These are phyloP conservation scores for Melanophora roralis DNA, from an alignment of 2,888 invertebrate genomes.

Conservation along the genomic window DNA sequence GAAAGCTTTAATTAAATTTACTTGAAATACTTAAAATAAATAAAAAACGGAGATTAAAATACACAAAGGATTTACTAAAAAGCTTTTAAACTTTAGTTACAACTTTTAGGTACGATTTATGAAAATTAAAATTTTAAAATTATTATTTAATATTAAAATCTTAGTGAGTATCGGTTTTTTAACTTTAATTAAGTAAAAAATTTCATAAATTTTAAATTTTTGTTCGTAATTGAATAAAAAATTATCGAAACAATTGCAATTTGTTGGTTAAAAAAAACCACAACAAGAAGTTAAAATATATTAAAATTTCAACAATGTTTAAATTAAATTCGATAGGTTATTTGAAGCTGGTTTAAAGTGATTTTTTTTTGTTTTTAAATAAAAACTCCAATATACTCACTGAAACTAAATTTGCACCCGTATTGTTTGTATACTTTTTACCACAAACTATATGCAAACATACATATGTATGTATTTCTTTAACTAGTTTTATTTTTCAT, in stretches of 20 bases:
- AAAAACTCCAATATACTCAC: constrained; percentile 5
- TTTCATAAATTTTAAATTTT: constrained; percentile 45
- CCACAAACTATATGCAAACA: too few relatives aligned
- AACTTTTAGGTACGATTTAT: constrained; percentile 25
- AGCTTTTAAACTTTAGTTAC: constrained; percentile 13
- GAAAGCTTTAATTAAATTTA: constrained; percentile 34
- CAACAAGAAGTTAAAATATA: constrained; percentile 34
- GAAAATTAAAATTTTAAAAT: constrained; percentile 36
- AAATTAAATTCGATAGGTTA: constrained; percentile 42
- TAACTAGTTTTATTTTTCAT: constrained; percentile 13
- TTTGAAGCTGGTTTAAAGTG: background rate
- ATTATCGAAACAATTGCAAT: background rate
- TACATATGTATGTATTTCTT: too few relatives aligned
- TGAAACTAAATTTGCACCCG: constrained; percentile 48
- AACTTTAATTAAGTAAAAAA: constrained; percentile 48
- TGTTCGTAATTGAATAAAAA: too few relatives aligned
- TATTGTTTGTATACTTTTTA: constrained; percentile 13
- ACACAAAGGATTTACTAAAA: too few relatives aligned
- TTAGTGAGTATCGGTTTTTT: constrained; percentile 45
- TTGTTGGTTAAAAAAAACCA: background rate
- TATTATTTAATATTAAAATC: too few relatives aligned
- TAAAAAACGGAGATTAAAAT: too few relatives aligned
- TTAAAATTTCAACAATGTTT: constrained; percentile 55
- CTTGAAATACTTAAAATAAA: background rate
- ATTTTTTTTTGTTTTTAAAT: background rate